Percentiles rank a stretch among this genome's conserved stretches.
Evolutionary conservation across 1,140 invertebrate species (phyloP).

Genomic region (Dendroctonus ponderosae): DNA sequence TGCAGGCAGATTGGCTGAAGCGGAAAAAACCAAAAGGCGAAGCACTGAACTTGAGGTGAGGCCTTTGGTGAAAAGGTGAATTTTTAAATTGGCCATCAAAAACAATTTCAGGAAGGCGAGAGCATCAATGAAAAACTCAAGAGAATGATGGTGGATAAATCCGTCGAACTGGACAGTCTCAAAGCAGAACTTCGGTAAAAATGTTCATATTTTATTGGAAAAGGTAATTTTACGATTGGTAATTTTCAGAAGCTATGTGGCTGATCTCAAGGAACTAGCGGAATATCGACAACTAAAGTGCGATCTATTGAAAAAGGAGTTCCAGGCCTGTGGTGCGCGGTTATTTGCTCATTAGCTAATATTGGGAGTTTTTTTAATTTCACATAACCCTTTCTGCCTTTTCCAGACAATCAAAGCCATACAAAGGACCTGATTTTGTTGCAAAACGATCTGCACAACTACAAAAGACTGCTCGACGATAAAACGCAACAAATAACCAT

Average conservation of each 20-base stretch:
- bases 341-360: neutral
- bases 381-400: neutral
- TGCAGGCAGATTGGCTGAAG: constrained; percentile 2
- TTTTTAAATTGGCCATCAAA: neutral
- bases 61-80: neutral
- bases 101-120: constrained; percentile 21
- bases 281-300: constrained; percentile 40
- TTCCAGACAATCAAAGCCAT: constrained; percentile 40
- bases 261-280: constrained; percentile 38
- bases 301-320: constrained; percentile 33
- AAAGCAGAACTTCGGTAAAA: constrained; percentile 39
- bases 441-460: constrained; percentile 41
- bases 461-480: constrained; percentile 37
- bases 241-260: constrained; percentile 39
- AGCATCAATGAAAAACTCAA: constrained; percentile 36
- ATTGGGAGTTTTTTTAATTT: neutral
- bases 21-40: neutral
- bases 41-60: neutral
- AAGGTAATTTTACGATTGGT: neutral
- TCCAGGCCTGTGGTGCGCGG: constrained; percentile 34
- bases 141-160: constrained; percentile 43
- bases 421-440: constrained; percentile 37
- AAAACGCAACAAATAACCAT: constrained; percentile 38
- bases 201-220: neutral
- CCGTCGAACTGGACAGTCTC: constrained; percentile 37